Base-by-base conservation (phyloP, 1,140 invertebrate genomes). In the Propsilocerus akamusi region DNA sequence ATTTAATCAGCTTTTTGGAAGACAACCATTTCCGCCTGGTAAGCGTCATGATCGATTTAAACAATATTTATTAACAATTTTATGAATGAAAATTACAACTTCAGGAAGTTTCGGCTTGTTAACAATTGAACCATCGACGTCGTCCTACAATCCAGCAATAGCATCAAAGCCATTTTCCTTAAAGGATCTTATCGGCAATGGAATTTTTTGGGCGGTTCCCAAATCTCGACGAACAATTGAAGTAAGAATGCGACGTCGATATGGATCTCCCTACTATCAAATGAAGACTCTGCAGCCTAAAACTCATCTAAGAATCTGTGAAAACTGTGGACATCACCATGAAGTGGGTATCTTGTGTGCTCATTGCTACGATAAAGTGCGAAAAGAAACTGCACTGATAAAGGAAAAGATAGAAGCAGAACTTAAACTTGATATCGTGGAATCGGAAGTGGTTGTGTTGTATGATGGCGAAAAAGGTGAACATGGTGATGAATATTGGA, bases 191-290 rank as follows among this genome's bases (percentile, higher is more conserved):
- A 59, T 82, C 14, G 74, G 73, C 4, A 74, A 86, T 71, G 81
- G 80, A n/a, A 73, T 90, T 60, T 57, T 92, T 14, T 83, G 77
- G 72, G 88, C 78, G 51, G 86, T 86, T 2, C 91, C 88, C 0
- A 86, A 81, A 58, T 71, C 73, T 48, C 70, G 88, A 59, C 68
- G 84, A 55, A 76, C 80, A 1, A 50, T 87, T 26, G 87, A 92
- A 59, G 81, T 71, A 63, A 70, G 85, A 51, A 60, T 69, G 54
- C 79, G 71, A 41, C 69, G 84, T 50, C 87, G 77, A 68, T 88
- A 75, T 65, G 84, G 81, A 6, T 56, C 57, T 46, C 72, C 73
- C 3, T 79, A 74, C 62, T 54, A 41, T 7, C 14, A 20, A 20
- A 76, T 73, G 71, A 86, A 86, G 68, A 72, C 77, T 11, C 55